Evolutionary conservation across 2,888 invertebrate species (phyloP).

Genomic region (Linyphia triangularis): DNA sequence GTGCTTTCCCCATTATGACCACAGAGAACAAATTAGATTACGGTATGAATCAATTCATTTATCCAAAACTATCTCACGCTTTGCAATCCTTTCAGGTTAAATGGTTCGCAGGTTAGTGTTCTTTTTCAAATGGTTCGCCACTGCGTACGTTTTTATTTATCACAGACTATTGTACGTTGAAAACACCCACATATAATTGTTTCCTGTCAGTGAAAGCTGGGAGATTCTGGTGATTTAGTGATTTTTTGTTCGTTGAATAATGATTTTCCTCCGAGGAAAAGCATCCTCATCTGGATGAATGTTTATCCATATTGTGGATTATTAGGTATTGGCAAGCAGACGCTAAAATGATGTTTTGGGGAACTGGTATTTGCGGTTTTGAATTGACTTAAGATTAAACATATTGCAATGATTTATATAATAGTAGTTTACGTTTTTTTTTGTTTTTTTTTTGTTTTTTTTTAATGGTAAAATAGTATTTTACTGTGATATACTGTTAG

Average conservation of each 20-base stretch:
- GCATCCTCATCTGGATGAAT: neutral
- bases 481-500: too few species aligned
- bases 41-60: constrained; percentile 66
- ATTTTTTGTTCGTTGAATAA: constrained; percentile 28
- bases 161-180: constrained; percentile 35
- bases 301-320: neutral
- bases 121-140: neutral
- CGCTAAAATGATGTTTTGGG: neutral
- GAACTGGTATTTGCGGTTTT: neutral
- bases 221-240: constrained; percentile 30
- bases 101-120: constrained; percentile 4
- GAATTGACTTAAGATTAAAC: neutral
- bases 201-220: constrained; percentile 63
- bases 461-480: too few species aligned
- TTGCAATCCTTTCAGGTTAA: constrained; percentile 56
- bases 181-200: constrained; percentile 60
- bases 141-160: neutral
- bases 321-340: neutral
- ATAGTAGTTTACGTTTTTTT: constrained; percentile 30
- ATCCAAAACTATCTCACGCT: constrained; percentile 63
- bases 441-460: too few species aligned
- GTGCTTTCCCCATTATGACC: constrained; percentile 12
- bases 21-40: constrained; percentile 66
- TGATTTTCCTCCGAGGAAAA: constrained; percentile 41
- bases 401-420: neutral